Base-by-base conservation (phyloP, 2,888 invertebrate species). In the Chrysolina americana region DNA sequence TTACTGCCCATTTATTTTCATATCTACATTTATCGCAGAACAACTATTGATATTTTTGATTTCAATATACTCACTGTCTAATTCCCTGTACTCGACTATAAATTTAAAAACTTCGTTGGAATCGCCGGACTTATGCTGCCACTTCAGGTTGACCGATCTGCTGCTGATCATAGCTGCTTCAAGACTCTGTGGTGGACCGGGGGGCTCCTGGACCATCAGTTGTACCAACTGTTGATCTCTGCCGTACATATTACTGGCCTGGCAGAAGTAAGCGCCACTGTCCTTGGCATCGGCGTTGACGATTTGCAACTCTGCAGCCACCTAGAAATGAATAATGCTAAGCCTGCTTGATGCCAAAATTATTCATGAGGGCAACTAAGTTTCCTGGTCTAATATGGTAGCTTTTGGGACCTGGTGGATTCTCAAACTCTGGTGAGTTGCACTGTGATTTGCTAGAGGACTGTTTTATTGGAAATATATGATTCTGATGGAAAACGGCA, bases 181-280 rank as follows among this genome's bases (percentile, higher is more conserved):
- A 94, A 81, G 44, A 23, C 70, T 77, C 65, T 81, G 79, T 9
- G 83, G 83, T 15, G 82, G 77, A 9, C 71, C 76, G 0, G 83
- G 83, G 1, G 93, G 93, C 85, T 95, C 95, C 88, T 93, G 93
- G 0, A 95, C 94, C 78, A 92, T 90, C 50, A 95, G 88, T 81
- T 93, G 93, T 28, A 94, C 93, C 77, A 93, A 86, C 81, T 94
- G 93, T 85, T 95, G 94, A 84, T 92, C 92, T 73, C 92, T 90
- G 5, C 93, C 93, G 81, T 93, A 93, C 81, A 93, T 90, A 86
- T 95, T 95, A 85, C 92, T 93, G 21, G 95, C 94, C 81, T 93
- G 93, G 83, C 95, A 95, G 81, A 94, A 93, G 85, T 95, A 95
- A 1, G 94, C 92, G 0, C 94, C 95, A 80, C 93, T 93, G 83